Conservation (phyloP, 2,113 vertebrate genomes). For the Macquaria australasica region DNA sequence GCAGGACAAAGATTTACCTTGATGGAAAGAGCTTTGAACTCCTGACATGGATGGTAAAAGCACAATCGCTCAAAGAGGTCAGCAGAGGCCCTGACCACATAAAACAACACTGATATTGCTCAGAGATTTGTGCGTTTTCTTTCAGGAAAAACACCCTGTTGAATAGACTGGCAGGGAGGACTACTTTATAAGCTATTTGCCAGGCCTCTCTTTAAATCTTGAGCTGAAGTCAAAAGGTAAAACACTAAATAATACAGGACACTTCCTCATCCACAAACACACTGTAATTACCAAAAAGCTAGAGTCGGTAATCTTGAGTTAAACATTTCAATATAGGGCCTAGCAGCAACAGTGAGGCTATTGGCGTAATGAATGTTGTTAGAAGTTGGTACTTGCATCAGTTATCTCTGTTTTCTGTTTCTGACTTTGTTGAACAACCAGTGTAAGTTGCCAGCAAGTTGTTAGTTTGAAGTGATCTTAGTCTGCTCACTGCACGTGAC, state of each 20-base stretch:
- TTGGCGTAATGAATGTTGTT: constrained; percentile 26
- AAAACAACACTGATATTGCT: constrained; percentile 69
- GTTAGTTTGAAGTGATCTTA: neutral
- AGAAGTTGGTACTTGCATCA: neutral
- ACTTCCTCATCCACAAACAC: constrained; percentile 36
- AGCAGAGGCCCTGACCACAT: constrained; percentile 60
- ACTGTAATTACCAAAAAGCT: constrained; percentile 48
- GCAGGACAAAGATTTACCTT: constrained; percentile 67
- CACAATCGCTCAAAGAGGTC: constrained; percentile 54
- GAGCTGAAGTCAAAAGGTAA: constrained; percentile 18
- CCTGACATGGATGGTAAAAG: constrained; percentile 43
- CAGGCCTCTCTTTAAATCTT: constrained; percentile 21
- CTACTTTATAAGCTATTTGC: constrained; percentile 41
- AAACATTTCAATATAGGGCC: constrained; percentile 8
- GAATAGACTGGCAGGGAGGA: constrained; percentile 32
- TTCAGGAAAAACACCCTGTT: constrained; percentile 62
- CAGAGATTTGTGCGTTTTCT: constrained; percentile 67
- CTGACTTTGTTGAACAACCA: constrained; percentile 1
- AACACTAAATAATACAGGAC: constrained; percentile 27
- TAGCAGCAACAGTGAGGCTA: constrained; percentile 10
- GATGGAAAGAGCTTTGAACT: constrained; percentile 67
- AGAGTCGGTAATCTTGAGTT: constrained; percentile 23
- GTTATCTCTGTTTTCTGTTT: constrained; percentile 3
- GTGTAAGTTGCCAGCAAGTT: neutral
- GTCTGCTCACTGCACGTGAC: constrained; percentile 11